These are phyloP conservation scores for Penaeus indicus DNA, from an alignment of 1,140 invertebrate genomes.

Conservation along the genomic window DNA sequence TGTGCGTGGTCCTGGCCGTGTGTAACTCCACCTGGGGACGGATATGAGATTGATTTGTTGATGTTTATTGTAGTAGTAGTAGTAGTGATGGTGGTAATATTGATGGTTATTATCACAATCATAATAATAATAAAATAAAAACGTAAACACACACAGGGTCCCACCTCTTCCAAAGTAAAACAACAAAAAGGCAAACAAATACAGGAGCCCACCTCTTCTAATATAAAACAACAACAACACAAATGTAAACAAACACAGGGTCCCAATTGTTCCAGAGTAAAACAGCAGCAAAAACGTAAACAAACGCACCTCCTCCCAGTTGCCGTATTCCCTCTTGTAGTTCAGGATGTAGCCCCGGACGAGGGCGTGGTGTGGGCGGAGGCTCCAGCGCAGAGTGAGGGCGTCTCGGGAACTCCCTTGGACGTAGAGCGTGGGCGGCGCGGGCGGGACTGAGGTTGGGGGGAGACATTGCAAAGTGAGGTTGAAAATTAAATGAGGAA, in stretches of 20 bases:
- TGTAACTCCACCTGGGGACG: constrained; percentile 57
- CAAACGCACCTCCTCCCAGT: constrained; percentile 74
- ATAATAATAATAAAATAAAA: background rate
- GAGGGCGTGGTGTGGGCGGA: constrained; percentile 49
- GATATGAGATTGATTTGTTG: background rate
- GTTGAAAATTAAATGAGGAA: too few species aligned
- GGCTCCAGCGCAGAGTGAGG: constrained; percentile 70
- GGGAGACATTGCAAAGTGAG: background rate
- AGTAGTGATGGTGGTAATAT: too few species aligned
- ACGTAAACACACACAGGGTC: background rate
- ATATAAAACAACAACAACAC: background rate
- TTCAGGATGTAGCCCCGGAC: constrained; percentile 65
- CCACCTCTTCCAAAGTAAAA: background rate
- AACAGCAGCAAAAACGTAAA: background rate
- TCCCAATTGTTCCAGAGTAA: background rate
- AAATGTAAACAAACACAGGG: background rate
- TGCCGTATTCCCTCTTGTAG: constrained; percentile 72
- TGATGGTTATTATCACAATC: too few species aligned
- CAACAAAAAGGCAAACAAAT: background rate
- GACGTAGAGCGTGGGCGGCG: constrained; percentile 50
- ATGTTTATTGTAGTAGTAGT: too few species aligned
- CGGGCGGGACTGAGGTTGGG: constrained; percentile 36
- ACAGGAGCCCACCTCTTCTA: background rate
- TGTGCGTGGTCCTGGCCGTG: constrained; percentile 63
- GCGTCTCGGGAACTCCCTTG: constrained; percentile 70